Evolutionary conservation across 2,888 invertebrate species (phyloP).

Genomic region (Leucozona laternaria): DNA sequence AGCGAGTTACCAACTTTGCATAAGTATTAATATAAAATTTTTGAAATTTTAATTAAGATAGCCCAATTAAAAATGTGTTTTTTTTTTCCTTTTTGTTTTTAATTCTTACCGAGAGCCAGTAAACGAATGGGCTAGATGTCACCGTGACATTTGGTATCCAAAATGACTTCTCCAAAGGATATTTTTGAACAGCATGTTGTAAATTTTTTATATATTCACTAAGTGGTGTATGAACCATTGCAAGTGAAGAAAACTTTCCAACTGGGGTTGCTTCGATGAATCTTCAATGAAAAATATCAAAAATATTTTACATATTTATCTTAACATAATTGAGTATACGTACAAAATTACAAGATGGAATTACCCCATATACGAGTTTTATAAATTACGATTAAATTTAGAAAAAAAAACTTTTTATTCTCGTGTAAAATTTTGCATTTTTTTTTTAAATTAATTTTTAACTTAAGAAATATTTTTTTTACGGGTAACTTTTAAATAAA

Average conservation of each 20-base stretch:
- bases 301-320: not conserved
- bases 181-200: not conserved
- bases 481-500: not conserved
- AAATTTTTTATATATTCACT: not conserved
- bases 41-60: no score
- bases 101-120: constrained; percentile 4
- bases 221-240: not conserved
- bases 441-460: not conserved
- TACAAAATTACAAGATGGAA: no score
- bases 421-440: no score
- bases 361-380: no score
- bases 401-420: no score
- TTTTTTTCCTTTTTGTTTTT: no score
- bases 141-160: constrained; percentile 34
- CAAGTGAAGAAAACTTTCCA: constrained; percentile 12
- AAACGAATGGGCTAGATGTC: not conserved
- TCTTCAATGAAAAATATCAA: not conserved
- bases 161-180: constrained; percentile 32
- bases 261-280: not conserved
- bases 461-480: not conserved
- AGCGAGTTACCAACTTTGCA: no score
- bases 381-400: no score
- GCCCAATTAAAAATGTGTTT: no score
- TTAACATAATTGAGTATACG: no score
- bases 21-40: no score